Base-by-base conservation (phyloP, 2,797 vertebrate genomes). In the Allochrocebus solatus region DNA sequence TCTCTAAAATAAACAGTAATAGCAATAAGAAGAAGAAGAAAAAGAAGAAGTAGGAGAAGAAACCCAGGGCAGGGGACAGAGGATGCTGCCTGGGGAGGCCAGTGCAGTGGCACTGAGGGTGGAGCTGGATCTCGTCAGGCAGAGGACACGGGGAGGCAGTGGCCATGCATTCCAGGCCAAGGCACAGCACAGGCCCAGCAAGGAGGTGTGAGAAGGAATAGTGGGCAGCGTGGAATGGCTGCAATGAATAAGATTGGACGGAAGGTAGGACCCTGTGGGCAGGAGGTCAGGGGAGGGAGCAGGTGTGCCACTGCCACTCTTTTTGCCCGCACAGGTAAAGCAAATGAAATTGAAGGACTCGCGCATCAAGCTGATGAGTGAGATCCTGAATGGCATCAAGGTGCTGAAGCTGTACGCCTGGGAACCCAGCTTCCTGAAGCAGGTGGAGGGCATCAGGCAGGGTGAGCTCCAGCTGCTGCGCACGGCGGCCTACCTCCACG, bases 351-450 rank as follows among this genome's bases (percentile, higher is more conserved):
- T 99, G 91, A 99, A 99, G 97, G 99, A 99, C 81, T 98, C 99
- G 0, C 99, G 99, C 48, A 99, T 99, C 97, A 99, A 99, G 96
- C 98, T 99, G 76, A 99, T 99, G 99, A 99, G 99, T 0, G 99
- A 99, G 99, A 99, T 99, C 92, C 98, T 99, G 98, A 99, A 99
- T 1, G 99, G 99, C 97, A 99, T 99, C 67, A 99, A 99, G 97
- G 99, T 99, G 70, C 98, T 99, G 82, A 99, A 99, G 98, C 99
- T 99, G 43, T 99, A 99, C 0, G 99, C 99, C 33, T 99, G 99
- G 99, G 99, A 99, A 26, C 98, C 98, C 24, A 99, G 99, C 1
- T 99, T 99, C 97, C 98, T 98, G 80, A 98, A 99, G 14, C 99
- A 99, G 97, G 99, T 99, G 9, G 95, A 99, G 81, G 98, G 99